Evolutionary conservation across 2,888 invertebrate genomes (phyloP), one percentile per base, ranked within the genome.

Genomic region (Zootermopsis nevadensis): DNA sequence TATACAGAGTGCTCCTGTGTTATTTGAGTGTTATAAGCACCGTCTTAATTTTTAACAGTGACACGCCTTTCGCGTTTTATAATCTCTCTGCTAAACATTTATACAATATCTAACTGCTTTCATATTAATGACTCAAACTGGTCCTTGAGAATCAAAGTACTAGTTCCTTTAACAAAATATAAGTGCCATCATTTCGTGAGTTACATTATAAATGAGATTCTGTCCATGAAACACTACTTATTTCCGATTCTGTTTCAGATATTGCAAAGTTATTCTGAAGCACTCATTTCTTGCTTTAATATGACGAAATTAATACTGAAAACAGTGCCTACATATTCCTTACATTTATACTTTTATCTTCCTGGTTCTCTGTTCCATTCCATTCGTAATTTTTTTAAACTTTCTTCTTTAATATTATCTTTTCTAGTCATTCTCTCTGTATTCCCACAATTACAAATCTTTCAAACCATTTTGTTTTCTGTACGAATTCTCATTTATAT

Each of bases 151-250:
- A 74, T 38, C 38, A 35, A 74, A 74, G 38, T 74, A 74, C 33
- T 69, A 69, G 33, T 69, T 30, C 24, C 69, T 69, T 69, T 69
- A 69, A 69, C 74, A 74, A 74, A 74, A 74, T 74, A 74, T 74
- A 38, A 74, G 38, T 38, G n/a, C 35, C 74, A 74, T 74, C 74
- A 74, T 74, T 74, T 74, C n/a, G 74, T 38, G 24, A 38, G 74
- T 30, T 74, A n/a, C n/a, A 74, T 74, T 74, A 74, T 74, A 38
- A 74, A 74, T 74, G 74, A 74, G 69, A 69, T 33, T 12, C 31
- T 69, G 31, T 69, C 27, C 69, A 69, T 69, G 69, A 69, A 69
- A 69, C 33, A 38, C 33, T 35, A 35, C 74, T 74, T 22, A 38
- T 74, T 42, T 38, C 38, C 31, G 33, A 74, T 74, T 74, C 74